These are phyloP conservation scores for Toxostoma redivivum DNA, from an alignment of 2,113 vertebrate species.

Conservation along the genomic window DNA sequence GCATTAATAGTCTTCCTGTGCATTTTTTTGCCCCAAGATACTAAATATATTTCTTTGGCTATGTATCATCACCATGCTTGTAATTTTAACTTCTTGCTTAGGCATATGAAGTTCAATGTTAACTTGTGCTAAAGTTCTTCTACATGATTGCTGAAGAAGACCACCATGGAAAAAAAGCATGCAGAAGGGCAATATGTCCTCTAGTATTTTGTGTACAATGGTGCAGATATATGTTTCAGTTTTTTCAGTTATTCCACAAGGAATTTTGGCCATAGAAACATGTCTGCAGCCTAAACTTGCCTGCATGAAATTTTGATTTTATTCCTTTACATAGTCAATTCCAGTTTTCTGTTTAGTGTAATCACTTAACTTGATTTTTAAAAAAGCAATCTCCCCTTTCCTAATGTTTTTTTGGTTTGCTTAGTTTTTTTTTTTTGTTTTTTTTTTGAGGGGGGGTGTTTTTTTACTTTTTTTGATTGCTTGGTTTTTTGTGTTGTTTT, in stretches of 20 bases:
- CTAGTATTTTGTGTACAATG: background rate
- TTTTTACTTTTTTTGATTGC: too few relatives aligned
- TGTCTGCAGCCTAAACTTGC: background rate
- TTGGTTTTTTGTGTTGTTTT: background rate
- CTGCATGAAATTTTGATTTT: background rate
- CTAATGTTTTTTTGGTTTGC: fast-evolving
- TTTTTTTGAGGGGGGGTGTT: too few relatives aligned
- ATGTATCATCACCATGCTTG: background rate
- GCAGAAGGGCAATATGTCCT: background rate
- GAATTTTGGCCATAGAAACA: background rate
- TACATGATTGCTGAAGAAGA: background rate
- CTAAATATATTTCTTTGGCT: background rate
- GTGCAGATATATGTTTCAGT: background rate
- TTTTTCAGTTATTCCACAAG: background rate
- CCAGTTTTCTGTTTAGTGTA: background rate
- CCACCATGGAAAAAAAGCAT: fast-evolving
- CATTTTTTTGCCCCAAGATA: fast-evolving
- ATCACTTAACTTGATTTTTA: background rate
- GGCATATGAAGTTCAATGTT: background rate
- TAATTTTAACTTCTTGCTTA: background rate
- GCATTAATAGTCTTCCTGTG: background rate
- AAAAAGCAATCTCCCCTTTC: background rate
- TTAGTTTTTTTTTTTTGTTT: too few relatives aligned
- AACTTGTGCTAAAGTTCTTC: background rate
- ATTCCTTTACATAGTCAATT: background rate